A percentile compares a stretch with the other conserved stretches of the same genome.
phyloP scores from a whole-genome alignment of 2,797 vertebrate species.

The Darevskia nairensis region DNA sequence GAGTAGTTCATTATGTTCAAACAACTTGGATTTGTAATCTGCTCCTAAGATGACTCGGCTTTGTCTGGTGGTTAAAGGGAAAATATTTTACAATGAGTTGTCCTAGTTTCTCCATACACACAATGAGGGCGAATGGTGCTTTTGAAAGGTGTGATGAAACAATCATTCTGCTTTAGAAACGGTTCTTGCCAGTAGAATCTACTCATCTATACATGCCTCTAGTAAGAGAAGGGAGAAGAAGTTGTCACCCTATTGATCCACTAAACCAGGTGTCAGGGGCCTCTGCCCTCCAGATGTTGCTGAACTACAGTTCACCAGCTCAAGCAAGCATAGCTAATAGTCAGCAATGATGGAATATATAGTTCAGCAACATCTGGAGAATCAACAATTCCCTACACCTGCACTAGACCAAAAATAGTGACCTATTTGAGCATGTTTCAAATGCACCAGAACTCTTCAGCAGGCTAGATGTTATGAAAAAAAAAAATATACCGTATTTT shows the following conservation, averaged over 20 bases:
- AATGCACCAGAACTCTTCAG: not conserved
- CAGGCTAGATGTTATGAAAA: not conserved
- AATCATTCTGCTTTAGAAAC: conserved; percentile 9
- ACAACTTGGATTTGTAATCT: conserved; percentile 12
- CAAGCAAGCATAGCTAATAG: too few relatives aligned
- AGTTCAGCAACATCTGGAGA: too few relatives aligned
- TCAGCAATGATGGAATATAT: too few relatives aligned
- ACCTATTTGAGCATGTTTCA: not conserved
- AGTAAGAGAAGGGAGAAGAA: not conserved
- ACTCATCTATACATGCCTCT: not conserved
- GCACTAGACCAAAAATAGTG: not conserved
- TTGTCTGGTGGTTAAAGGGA: not conserved
- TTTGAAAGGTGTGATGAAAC: not conserved
- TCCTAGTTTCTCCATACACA: not conserved
- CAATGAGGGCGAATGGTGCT: not conserved
- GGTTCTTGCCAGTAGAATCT: not conserved
- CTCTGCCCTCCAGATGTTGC: too few relatives aligned
- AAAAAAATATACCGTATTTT: not conserved
- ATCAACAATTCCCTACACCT: too few relatives aligned
- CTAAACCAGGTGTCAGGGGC: not conserved
- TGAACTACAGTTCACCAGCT: too few relatives aligned
- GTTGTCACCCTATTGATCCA: not conserved
- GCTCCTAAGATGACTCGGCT: conserved; percentile 26
- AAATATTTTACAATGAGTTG: conserved; percentile 4
- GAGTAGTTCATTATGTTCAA: not conserved